Evolutionary conservation across 2,888 invertebrate species (phyloP).

Genomic region (Augiades crinisus): DNA sequence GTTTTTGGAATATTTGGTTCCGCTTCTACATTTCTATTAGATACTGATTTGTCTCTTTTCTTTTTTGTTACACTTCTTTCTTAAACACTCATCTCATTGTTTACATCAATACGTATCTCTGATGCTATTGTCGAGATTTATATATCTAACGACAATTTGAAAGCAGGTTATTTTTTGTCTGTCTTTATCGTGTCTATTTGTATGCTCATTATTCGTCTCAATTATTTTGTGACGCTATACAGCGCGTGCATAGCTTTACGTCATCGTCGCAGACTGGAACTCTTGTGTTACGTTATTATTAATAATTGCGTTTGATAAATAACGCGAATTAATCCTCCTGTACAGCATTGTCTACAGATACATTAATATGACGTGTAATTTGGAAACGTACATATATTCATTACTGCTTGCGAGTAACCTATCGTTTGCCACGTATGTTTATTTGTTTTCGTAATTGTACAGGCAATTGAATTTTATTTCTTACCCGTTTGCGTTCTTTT

Average conservation of each 20-base stretch:
- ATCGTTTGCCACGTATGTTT: too few species aligned
- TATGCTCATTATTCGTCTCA: neutral
- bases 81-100: neutral
- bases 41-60: neutral
- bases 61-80: neutral
- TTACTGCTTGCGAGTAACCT: neutral
- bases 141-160: too few species aligned
- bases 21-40: neutral
- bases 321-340: slow-evolving; percentile 6
- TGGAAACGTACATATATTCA: neutral
- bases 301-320: slow-evolving; percentile 1
- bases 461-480: too few species aligned
- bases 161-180: too few species aligned
- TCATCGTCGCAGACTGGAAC: neutral
- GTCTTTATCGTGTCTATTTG: too few species aligned
- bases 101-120: neutral
- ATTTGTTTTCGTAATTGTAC: too few species aligned
- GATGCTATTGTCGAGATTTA: too few species aligned
- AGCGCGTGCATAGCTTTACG: neutral
- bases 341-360: slow-evolving; percentile 3
- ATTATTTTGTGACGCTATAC: too few species aligned
- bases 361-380: neutral
- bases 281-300: neutral
- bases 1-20: neutral
- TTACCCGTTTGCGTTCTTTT: too few species aligned